Percentiles rank a stretch among this genome's conserved stretches.
Evolutionary conservation across 2,113 vertebrate genomes (phyloP).

Genomic region (Butorides virescens): DNA sequence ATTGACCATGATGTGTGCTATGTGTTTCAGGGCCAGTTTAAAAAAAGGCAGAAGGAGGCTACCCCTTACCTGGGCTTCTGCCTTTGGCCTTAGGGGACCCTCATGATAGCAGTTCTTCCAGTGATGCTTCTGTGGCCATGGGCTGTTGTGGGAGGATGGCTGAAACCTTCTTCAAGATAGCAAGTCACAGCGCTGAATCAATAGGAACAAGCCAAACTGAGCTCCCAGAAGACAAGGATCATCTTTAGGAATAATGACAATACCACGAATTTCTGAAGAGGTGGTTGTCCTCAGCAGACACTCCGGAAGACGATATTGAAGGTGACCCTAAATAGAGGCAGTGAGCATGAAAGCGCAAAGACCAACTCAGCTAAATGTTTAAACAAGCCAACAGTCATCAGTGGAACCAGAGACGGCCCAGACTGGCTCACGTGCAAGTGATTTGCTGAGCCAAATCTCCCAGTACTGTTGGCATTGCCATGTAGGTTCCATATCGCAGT

Average conservation of each 20-base stretch:
- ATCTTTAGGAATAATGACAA: background rate
- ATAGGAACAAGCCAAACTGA: background rate
- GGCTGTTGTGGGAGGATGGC: background rate
- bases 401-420: background rate
- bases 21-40: background rate
- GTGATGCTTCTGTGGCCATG: background rate
- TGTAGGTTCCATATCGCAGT: background rate
- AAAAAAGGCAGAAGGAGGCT: background rate
- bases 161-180: background rate
- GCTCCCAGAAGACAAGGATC: background rate
- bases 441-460: background rate
- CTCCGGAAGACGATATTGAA: background rate
- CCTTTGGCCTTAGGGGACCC: background rate
- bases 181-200: background rate
- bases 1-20: rapidly evolving
- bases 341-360: background rate
- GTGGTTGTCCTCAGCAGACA: background rate
- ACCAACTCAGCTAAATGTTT: background rate
- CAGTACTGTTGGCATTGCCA: background rate
- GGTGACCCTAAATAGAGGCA: background rate
- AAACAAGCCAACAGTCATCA: background rate
- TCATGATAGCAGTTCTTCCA: background rate
- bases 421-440: background rate
- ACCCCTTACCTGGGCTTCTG: background rate
- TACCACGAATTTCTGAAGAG: background rate